These are phyloP conservation scores for Sphenopsis melanotis DNA, from an alignment of 2,797 vertebrate genomes.

Conservation along the genomic window DNA sequence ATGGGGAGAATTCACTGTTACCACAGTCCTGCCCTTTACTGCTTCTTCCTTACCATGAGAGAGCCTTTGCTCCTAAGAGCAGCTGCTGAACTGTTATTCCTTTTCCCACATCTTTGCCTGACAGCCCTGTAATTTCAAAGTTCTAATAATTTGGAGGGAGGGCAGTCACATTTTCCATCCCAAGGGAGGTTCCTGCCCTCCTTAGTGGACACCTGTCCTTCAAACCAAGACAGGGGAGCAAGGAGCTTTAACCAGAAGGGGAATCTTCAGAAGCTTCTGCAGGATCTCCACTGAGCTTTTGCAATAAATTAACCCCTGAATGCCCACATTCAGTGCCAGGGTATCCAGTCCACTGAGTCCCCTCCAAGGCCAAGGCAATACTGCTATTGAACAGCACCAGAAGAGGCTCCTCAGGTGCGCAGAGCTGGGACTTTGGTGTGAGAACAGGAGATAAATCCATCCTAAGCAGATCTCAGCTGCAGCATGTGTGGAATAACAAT, in stretches of 20 bases:
- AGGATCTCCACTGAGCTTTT: background rate
- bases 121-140: background rate
- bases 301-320: background rate
- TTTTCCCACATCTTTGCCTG: background rate
- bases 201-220: background rate
- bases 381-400: background rate
- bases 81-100: background rate
- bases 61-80: background rate
- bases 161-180: background rate
- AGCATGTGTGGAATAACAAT: background rate
- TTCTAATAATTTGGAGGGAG: background rate
- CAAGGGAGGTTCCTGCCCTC: background rate
- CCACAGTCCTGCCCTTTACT: fast-evolving
- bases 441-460: constrained; percentile 11
- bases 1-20: fast-evolving
- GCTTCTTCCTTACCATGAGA: background rate
- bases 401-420: background rate
- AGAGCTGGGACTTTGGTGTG: background rate
- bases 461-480: background rate
- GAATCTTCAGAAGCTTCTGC: background rate
- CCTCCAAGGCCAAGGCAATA: background rate
- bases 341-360: background rate
- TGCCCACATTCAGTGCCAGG: background rate
- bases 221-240: background rate
- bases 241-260: background rate